These are phyloP conservation scores for Oncorhynchus clarkii DNA, from an alignment of 2,113 vertebrate species.

Conservation along the genomic window DNA sequence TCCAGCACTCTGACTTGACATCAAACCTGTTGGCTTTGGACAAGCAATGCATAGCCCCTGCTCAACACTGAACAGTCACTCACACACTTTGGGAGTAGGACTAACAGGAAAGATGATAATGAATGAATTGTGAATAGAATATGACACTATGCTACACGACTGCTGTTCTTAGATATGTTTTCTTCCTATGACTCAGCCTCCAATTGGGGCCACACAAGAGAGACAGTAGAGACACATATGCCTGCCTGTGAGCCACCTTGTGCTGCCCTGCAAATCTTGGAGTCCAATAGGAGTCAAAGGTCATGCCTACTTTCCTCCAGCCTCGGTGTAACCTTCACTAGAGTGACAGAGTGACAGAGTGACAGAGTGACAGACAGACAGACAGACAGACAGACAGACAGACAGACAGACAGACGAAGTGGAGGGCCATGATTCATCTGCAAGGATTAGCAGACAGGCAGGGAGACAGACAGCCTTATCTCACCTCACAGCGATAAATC, in stretches of 20 bases:
- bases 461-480: slow-evolving; percentile 64
- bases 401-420: no score
- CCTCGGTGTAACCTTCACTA: neutral
- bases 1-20: slow-evolving; percentile 27
- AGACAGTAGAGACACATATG: neutral
- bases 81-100: neutral
- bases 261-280: neutral
- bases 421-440: neutral
- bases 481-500: slow-evolving; percentile 69
- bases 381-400: no score
- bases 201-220: no score
- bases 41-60: slow-evolving; percentile 25
- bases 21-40: slow-evolving; percentile 42
- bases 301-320: neutral
- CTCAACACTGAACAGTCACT: slow-evolving; percentile 20
- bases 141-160: neutral
- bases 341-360: neutral
- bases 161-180: neutral
- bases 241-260: neutral
- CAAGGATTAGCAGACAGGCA: slow-evolving; percentile 18
- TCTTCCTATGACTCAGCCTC: neutral
- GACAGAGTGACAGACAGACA: no score
- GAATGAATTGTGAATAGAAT: neutral
- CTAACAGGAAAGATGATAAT: neutral
- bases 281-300: neutral